phyloP scores from a whole-genome alignment of 1,140 invertebrate species.

The Calephelis nemesis region DNA sequence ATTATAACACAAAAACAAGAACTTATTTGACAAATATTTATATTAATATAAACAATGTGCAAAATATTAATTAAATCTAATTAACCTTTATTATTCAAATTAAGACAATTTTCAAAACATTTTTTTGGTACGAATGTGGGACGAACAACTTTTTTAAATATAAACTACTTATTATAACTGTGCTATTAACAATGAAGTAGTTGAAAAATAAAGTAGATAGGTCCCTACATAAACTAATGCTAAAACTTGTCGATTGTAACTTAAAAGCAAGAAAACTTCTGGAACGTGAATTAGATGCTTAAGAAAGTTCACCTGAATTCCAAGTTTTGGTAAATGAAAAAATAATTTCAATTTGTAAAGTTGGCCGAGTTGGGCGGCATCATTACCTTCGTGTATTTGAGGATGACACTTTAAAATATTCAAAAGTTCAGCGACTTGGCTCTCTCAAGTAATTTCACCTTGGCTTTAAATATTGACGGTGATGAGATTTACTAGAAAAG shows the following conservation, averaged over 20 bases:
- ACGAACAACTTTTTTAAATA: too few relatives aligned
- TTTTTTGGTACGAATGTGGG: too few relatives aligned
- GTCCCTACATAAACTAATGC: too few relatives aligned
- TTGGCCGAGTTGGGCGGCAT: constrained; percentile 46
- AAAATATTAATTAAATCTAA: too few relatives aligned
- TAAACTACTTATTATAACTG: too few relatives aligned
- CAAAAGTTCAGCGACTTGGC: constrained; percentile 3
- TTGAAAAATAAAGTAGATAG: too few relatives aligned
- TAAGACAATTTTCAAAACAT: too few relatives aligned
- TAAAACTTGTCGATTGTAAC: not conserved
- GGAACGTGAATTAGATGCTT: constrained; percentile 54
- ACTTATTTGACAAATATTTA: too few relatives aligned
- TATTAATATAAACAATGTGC: too few relatives aligned
- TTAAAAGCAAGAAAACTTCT: constrained; percentile 30
- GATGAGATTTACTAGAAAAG: not conserved
- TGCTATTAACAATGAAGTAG: too few relatives aligned
- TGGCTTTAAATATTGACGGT: not conserved
- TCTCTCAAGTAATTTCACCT: not conserved
- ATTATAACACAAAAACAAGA: too few relatives aligned
- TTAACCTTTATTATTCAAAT: too few relatives aligned
- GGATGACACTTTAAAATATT: constrained; percentile 36
- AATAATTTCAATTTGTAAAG: constrained; percentile 70
- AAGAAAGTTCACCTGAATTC: constrained; percentile 62
- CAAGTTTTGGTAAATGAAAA: constrained; percentile 63
- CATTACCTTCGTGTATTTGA: constrained; percentile 62